Percentiles rank a stretch among this genome's conserved stretches.
Evolutionary conservation across 2,113 vertebrate genomes (phyloP).

Genomic region (Nibea albiflora): DNA sequence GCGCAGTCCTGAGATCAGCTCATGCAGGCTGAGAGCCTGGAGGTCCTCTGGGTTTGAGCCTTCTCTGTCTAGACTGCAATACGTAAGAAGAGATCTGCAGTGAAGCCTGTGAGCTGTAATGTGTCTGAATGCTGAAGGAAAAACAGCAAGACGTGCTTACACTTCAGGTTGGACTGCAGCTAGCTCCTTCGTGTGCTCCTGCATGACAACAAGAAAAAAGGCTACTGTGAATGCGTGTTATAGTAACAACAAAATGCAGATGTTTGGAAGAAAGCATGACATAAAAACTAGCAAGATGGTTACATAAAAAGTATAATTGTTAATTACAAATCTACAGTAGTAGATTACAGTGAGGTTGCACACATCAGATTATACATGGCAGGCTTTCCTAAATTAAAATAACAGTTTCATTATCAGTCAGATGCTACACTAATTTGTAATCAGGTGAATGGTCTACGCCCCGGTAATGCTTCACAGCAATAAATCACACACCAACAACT

Average conservation of each 20-base stretch:
- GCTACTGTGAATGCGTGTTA: not conserved
- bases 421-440: too few species aligned
- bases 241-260: too few species aligned
- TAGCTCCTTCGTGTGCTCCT: conserved; percentile 83
- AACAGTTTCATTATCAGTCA: too few species aligned
- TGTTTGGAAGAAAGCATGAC: not conserved
- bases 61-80: conserved; percentile 21
- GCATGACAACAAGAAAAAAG: conserved; percentile 16
- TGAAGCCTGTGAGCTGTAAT: not conserved
- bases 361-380: too few species aligned
- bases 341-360: too few species aligned
- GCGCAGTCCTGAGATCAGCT: conserved; percentile 74
- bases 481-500: too few species aligned
- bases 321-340: not conserved
- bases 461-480: too few species aligned
- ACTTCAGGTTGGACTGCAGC: conserved; percentile 78
- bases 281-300: not conserved
- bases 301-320: not conserved
- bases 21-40: conserved; percentile 36
- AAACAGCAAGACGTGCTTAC: conserved; percentile 66
- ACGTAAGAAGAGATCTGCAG: not conserved
- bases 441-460: too few species aligned
- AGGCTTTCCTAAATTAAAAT: too few species aligned
- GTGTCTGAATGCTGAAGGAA: not conserved
- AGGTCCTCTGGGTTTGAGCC: conserved; percentile 39